Conservation (phyloP, 2,113 vertebrate genomes). For the Odontesthes bonariensis region DNA sequence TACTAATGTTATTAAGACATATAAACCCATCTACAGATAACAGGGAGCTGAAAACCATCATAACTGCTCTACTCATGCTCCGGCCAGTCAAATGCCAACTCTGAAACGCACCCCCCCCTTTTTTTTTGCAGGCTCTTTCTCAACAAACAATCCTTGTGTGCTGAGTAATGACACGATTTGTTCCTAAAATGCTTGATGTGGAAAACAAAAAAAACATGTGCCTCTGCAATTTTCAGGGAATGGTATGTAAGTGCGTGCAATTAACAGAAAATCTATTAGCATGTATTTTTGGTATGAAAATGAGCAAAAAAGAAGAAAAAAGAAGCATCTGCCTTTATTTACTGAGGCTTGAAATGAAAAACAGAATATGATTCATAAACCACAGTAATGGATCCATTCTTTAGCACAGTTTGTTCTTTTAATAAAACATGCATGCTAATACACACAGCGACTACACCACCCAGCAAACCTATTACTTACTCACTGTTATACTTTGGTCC, state of each 20-base stretch:
- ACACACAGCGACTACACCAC: constrained; percentile 34
- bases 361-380: constrained; percentile 63
- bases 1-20: constrained; percentile 17
- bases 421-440: constrained; percentile 50
- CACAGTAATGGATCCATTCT: constrained; percentile 39
- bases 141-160: not conserved
- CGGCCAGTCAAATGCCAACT: not conserved
- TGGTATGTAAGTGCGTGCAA: constrained; percentile 7
- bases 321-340: constrained; percentile 47
- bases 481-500: constrained; percentile 32
- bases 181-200: constrained; percentile 23
- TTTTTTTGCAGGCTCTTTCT: not conserved
- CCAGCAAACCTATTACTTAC: constrained; percentile 37
- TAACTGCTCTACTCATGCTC: not conserved
- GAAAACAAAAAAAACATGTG: constrained; percentile 30
- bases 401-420: constrained; percentile 54
- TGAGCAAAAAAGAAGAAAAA: not conserved
- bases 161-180: constrained; percentile 17
- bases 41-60: constrained; percentile 9
- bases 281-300: not conserved
- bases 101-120: too few relatives aligned
- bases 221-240: constrained; percentile 1
- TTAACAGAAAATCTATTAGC: constrained; percentile 30
- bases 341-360: constrained; percentile 58
- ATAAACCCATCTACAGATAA: constrained; percentile 1